Evolutionary conservation across 2,888 invertebrate species (phyloP), one percentile per base, ranked within the genome.

Genomic region (Philhelius pedissequus): DNA sequence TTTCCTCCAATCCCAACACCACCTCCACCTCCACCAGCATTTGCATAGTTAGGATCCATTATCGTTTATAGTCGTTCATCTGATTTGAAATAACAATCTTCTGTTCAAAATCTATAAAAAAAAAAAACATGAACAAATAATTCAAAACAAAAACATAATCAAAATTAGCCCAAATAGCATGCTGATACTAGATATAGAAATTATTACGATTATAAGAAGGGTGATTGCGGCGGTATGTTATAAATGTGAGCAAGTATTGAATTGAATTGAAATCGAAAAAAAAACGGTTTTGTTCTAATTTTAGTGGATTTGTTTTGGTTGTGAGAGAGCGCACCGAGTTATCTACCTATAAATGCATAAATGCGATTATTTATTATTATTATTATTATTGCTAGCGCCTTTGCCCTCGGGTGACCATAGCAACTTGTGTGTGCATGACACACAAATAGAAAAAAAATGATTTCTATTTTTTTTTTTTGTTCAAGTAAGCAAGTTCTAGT

Each of bases 261-360:
- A 43, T 62, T 62, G 11, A 62, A 62, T 62, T 62, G 35, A 52
- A 48, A 64, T 40, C 45, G 7, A 56, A 20, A 38, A 40, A 60
- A 58, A 62, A 79, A 64, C 79, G 70, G 58, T 43, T 73, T 77
- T 71, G 84, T 80, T 80, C 84, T 80, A 84, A 84, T 76, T 84
- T 84, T 84, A 84, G 75, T 76, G 80, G 75, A 81, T 86, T 86
- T 86, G 86, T 81, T 86, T 86, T 86, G 81, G 69, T 86, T 81
- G 68, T 58, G 75, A 79, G 48, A 64, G 64, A 64, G 45, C 69
- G 56, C 48, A 64, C 60, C 68, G 56, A 66, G 48, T 62, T 78
- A 79, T 79, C 75, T 75, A 64, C 62, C 43, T 71, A 64, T 64
- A 66, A 48, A 60, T 50, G 80, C 76, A 64, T 64, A 66, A 48